phyloP scores from a whole-genome alignment of 2,888 invertebrate species.

The Tenthredo amoena region DNA sequence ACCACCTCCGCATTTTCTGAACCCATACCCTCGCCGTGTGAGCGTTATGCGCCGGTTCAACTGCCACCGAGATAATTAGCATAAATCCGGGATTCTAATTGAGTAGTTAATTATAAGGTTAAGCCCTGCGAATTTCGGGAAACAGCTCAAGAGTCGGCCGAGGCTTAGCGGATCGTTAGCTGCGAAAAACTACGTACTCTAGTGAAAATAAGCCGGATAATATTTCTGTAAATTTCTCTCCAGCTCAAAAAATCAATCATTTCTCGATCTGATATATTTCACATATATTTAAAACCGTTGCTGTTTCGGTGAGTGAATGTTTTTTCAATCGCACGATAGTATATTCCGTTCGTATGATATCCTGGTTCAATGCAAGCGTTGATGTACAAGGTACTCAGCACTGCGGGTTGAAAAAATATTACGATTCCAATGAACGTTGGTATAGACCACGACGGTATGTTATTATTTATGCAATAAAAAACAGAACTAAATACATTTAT shows the following conservation, averaged over 20 bases:
- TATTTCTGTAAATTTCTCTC: neutral
- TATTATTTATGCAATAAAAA: neutral
- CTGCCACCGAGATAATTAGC: constrained; percentile 43
- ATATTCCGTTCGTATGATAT: neutral
- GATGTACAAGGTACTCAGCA: neutral
- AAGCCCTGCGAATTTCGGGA: constrained; percentile 22
- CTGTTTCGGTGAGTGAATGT: neutral
- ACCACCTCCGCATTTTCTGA: neutral
- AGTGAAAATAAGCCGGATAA: neutral
- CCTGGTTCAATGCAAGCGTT: neutral
- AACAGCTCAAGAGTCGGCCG: neutral
- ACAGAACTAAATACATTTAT: neutral
- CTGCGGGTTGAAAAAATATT: neutral
- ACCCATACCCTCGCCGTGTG: neutral
- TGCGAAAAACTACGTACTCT: neutral
- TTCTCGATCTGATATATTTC: neutral
- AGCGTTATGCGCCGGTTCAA: constrained; percentile 37
- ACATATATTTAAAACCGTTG: neutral
- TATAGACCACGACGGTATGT: neutral
- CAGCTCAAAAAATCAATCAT: neutral
- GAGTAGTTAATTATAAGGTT: constrained; percentile 46
- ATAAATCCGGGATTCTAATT: constrained; percentile 49
- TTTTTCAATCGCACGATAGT: neutral
- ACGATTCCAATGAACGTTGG: neutral
- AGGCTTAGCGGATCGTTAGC: constrained; percentile 12